These are phyloP conservation scores for Ciona savignyi DNA, from an alignment of 23 tunicate species.

Conservation along the genomic window DNA sequence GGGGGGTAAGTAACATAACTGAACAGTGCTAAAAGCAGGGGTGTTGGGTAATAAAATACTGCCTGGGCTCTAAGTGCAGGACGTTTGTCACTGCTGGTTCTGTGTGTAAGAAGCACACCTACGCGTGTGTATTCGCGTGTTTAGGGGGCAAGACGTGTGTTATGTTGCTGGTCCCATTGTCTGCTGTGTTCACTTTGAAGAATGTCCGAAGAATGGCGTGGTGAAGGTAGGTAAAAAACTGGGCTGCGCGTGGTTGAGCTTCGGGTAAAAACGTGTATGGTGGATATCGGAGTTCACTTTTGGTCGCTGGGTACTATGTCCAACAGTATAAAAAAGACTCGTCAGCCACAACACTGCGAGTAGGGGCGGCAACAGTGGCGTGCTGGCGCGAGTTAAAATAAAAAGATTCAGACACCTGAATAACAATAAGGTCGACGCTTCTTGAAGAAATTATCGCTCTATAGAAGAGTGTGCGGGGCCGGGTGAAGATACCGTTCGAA, in stretches of 20 bases:
- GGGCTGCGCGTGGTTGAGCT: not conserved
- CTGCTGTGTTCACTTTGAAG: not conserved
- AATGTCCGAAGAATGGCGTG: not conserved
- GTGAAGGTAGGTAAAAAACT: not conserved
- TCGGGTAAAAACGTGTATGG: not conserved
- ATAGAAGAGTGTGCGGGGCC: not conserved
- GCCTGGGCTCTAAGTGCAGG: too few species aligned
- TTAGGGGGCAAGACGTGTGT: not conserved
- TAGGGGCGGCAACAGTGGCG: constrained; percentile 1
- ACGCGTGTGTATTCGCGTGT: constrained; percentile 1
- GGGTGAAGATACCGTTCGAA: not conserved
- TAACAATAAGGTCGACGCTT: not conserved
- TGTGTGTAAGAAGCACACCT: too few species aligned
- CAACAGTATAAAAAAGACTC: not conserved
- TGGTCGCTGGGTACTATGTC: constrained; percentile 1
- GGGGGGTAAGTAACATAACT: not conserved
- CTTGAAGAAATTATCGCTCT: not conserved
- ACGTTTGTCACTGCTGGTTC: too few species aligned
- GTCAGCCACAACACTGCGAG: not conserved
- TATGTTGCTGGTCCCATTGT: not conserved
- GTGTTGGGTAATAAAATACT: not conserved
- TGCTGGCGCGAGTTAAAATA: not conserved
- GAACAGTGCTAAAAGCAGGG: not conserved
- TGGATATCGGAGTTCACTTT: not conserved
- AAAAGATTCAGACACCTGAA: not conserved